phyloP scores from a whole-genome alignment of 2,113 vertebrate genomes.

The Aphyosemion australe region DNA sequence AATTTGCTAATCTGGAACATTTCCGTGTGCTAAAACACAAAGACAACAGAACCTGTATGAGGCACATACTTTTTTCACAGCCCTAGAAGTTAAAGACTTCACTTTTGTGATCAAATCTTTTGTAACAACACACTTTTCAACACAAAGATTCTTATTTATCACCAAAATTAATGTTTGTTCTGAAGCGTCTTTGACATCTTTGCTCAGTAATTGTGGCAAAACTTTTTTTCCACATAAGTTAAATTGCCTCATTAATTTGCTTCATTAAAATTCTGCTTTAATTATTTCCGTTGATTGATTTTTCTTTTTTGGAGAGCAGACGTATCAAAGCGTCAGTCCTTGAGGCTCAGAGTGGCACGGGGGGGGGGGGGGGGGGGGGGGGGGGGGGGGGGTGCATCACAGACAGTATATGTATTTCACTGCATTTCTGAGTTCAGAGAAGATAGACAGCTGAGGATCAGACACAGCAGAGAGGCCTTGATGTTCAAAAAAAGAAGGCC shows the following conservation, averaged over 20 bases:
- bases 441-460: conserved; percentile 52
- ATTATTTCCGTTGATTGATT: conserved; percentile 37
- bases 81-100: conserved; percentile 16
- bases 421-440: conserved; percentile 37
- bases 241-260: conserved; percentile 33
- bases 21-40: too few species aligned
- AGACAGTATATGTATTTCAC: conserved; percentile 21
- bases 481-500: conserved; percentile 61
- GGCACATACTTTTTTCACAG: too few species aligned
- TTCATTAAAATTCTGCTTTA: conserved; percentile 19
- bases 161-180: conserved; percentile 44
- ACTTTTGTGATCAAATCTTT: not conserved
- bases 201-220: conserved; percentile 36
- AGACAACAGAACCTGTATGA: too few species aligned
- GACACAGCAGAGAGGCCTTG: conserved; percentile 56
- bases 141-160: conserved; percentile 53
- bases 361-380: conserved; percentile 9
- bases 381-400: conserved; percentile 8
- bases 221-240: conserved; percentile 30
- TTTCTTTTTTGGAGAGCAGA: conserved; percentile 18
- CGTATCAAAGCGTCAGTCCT: conserved; percentile 12
- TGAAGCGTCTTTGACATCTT: conserved; percentile 52
- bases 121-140: conserved; percentile 60
- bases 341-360: not conserved
- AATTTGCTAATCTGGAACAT: too few species aligned